A percentile compares a stretch with the other conserved stretches of the same genome.
These are phyloP conservation scores for Tolmerus cingulatus DNA, from an alignment of 2,888 invertebrate genomes.

Conservation along the genomic window DNA sequence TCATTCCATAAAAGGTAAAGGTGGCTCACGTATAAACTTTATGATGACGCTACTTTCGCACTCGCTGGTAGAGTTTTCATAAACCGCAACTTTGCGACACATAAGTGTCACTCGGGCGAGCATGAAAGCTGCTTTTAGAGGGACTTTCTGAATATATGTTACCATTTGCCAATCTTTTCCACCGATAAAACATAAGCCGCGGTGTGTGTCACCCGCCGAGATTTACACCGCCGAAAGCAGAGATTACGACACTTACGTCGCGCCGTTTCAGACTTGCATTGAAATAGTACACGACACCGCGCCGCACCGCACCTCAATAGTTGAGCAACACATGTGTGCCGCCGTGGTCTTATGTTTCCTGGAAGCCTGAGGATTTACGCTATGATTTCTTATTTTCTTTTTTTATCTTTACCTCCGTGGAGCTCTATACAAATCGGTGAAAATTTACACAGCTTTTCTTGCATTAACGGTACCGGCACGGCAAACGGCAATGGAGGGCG, in stretches of 20 bases:
- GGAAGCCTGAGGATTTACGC: neutral
- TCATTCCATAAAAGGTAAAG: neutral
- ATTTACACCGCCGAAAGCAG: neutral
- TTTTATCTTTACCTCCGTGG: neutral
- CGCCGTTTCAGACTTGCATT: neutral
- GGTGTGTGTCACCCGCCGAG: neutral
- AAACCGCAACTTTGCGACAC: neutral
- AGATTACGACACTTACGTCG: neutral
- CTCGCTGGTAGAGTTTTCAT: neutral
- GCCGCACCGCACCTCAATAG: neutral
- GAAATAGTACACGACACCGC: neutral
- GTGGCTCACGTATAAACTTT: neutral
- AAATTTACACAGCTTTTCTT: conserved; percentile 18
- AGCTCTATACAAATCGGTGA: conserved; percentile 5
- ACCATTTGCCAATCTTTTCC: neutral
- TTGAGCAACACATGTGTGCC: neutral
- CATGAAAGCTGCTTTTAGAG: neutral
- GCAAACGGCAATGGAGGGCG: neutral
- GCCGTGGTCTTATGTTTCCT: neutral
- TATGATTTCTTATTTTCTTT: neutral
- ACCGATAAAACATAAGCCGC: neutral
- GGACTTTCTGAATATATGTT: neutral
- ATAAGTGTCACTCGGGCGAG: neutral
- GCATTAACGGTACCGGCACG: neutral
- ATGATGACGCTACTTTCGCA: neutral